These are phyloP conservation scores for Ptychodera flava DNA, from an alignment of 35 echinoderm and acorn worm genomes.

Conservation along the genomic window DNA sequence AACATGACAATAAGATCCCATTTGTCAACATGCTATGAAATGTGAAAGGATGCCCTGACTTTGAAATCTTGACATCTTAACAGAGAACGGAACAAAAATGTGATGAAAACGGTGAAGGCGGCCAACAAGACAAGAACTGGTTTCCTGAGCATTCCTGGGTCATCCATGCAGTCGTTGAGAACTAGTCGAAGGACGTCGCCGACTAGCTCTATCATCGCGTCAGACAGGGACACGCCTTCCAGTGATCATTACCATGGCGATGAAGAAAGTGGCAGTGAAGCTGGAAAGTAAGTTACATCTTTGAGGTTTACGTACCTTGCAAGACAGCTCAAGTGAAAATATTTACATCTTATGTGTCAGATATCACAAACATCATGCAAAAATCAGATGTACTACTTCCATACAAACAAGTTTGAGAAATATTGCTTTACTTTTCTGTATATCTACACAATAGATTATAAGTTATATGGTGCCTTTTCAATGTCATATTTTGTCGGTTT, in stretches of 20 bases:
- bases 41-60: neutral
- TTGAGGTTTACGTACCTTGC: no score
- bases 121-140: constrained; percentile 36
- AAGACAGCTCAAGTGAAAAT: no score
- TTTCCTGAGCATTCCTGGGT: neutral
- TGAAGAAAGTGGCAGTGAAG: constrained; percentile 55
- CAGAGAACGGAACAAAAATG: constrained; percentile 78
- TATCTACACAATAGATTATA: no score
- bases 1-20: no score
- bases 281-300: constrained; percentile 73
- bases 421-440: no score
- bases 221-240: constrained; percentile 49
- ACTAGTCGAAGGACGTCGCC: constrained; percentile 63
- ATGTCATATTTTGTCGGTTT: no score
- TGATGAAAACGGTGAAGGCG: constrained; percentile 90
- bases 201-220: constrained; percentile 52
- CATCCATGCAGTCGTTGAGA: neutral
- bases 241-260: constrained; percentile 95
- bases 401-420: no score
- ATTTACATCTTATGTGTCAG: no score
- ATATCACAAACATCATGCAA: no score
- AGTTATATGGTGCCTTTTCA: no score
- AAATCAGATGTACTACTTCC: no score
- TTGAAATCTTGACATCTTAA: neutral
- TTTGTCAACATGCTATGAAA: neutral